These are phyloP conservation scores for Sapajus apella DNA, from an alignment of 2,113 vertebrate species.

Conservation along the genomic window DNA sequence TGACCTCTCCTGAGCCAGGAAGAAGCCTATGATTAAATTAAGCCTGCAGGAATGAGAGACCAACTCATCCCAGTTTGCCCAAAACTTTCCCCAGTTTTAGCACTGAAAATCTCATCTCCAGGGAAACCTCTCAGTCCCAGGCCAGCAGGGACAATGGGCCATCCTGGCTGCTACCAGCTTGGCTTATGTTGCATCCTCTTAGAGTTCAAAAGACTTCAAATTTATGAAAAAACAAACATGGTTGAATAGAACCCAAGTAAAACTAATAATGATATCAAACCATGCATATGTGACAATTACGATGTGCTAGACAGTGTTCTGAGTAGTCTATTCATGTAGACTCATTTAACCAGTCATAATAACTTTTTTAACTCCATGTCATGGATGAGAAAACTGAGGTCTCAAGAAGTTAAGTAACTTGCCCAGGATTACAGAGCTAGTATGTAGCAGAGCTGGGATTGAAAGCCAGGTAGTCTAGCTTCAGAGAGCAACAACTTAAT, in stretches of 20 bases:
- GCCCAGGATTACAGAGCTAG: not conserved
- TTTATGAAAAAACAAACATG: not conserved
- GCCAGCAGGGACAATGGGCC: not conserved
- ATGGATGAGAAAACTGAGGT: not conserved
- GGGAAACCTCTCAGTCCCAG: not conserved
- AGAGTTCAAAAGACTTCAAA: not conserved
- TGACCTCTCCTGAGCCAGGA: not conserved
- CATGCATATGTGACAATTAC: not conserved
- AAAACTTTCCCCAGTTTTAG: not conserved
- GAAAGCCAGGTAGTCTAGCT: not conserved
- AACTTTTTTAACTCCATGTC: not conserved
- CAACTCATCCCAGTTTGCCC: not conserved
- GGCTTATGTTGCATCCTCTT: not conserved
- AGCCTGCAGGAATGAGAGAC: not conserved
- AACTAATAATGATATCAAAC: not conserved
- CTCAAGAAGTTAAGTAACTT: not conserved
- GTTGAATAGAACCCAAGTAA: not conserved
- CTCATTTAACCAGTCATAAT: not conserved
- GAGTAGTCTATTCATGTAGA: not conserved
- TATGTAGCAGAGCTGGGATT: not conserved
- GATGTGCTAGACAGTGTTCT: not conserved
- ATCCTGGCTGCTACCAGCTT: not conserved
- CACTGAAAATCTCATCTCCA: not conserved
- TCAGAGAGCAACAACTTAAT: not conserved
- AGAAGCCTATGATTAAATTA: not conserved